phyloP scores from a whole-genome alignment of 2,113 vertebrate species.

The Anolis sagrei region DNA sequence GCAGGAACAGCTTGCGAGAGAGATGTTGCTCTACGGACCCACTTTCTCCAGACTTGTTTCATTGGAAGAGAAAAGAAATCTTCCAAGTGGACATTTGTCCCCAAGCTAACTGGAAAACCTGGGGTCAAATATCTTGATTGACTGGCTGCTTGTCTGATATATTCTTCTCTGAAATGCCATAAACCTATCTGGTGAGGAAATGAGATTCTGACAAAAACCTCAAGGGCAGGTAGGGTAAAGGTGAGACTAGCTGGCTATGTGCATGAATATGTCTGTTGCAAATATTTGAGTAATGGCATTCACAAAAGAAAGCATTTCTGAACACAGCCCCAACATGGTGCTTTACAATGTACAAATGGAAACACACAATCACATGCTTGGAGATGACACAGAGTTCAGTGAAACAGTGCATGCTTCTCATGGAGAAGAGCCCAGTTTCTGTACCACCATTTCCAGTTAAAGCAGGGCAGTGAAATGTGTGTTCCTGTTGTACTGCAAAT shows the following conservation, averaged over 20 bases:
- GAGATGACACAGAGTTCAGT: background rate
- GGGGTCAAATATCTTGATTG: slow-evolving; percentile 13
- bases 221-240: background rate
- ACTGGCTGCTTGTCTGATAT: background rate
- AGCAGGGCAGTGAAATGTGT: background rate
- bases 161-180: background rate
- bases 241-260: background rate
- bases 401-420: background rate
- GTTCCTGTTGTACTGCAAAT: background rate
- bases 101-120: slow-evolving; percentile 32
- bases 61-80: slow-evolving; percentile 33
- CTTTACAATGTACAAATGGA: too few relatives aligned
- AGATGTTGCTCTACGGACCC: too few relatives aligned
- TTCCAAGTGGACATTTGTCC: slow-evolving; percentile 39
- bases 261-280: background rate
- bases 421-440: background rate
- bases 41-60: slow-evolving; percentile 41
- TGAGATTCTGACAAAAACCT: background rate
- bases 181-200: background rate
- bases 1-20: too few relatives aligned
- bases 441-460: background rate
- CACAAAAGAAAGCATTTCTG: background rate
- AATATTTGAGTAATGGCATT: background rate
- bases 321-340: background rate
- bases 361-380: background rate